These are phyloP conservation scores for Valencia hispanica DNA, from an alignment of 2,797 vertebrate genomes.

Conservation along the genomic window DNA sequence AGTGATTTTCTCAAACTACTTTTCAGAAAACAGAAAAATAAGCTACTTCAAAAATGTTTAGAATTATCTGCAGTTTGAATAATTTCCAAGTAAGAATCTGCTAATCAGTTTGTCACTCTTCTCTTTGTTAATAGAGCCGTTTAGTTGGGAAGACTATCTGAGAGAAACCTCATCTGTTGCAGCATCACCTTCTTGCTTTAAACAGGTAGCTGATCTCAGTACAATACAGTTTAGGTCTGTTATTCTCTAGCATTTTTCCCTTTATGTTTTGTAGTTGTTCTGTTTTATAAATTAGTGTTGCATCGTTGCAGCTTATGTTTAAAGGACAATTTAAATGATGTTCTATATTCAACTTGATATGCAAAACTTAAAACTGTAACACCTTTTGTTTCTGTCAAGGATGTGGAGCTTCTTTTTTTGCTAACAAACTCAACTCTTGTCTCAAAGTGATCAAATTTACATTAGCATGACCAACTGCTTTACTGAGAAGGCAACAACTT, in stretches of 20 bases:
- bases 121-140: slow-evolving; percentile 81
- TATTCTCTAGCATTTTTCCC: neutral
- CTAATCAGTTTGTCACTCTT: neutral
- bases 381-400: neutral
- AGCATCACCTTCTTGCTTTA: slow-evolving; percentile 90
- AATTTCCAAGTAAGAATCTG: neutral
- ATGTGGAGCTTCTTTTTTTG: neutral
- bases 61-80: neutral
- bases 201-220: slow-evolving; percentile 86
- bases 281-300: neutral
- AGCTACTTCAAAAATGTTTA: too few relatives aligned
- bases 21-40: neutral
- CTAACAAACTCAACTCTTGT: neutral
- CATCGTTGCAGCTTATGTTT: neutral
- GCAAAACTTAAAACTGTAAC: neutral
- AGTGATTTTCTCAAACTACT: neutral
- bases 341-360: neutral
- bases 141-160: slow-evolving; percentile 95
- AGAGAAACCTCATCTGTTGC: slow-evolving; percentile 88
- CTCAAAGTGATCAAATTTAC: neutral
- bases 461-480: neutral
- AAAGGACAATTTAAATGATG: neutral
- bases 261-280: neutral
- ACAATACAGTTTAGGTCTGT: neutral
- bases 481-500: neutral